A percentile compares a stretch with the other conserved stretches of the same genome.
Conservation (phyloP, 2,888 invertebrate species). For the Halictus ligatus region DNA sequence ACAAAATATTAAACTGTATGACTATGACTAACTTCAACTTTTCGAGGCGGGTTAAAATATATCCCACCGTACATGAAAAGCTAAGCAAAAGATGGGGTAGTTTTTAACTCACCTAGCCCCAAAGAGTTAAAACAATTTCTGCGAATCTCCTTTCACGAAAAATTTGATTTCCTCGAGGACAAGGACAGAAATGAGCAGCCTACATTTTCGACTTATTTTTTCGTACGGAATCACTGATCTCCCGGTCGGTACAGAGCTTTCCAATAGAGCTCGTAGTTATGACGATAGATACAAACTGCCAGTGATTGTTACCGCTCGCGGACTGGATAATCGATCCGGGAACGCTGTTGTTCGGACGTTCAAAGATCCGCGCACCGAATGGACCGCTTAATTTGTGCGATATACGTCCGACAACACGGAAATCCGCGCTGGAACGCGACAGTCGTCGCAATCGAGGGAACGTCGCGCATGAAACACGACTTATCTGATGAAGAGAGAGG, state of each 20-base stretch:
- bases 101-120: no score
- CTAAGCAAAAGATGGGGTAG: no score
- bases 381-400: slow-evolving; percentile 1
- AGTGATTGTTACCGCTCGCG: background rate
- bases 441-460: background rate
- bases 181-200: background rate
- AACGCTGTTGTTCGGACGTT: background rate
- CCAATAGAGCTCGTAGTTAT: background rate
- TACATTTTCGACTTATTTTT: background rate
- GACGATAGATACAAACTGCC: slow-evolving; percentile 1
- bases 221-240: background rate
- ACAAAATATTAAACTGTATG: no score
- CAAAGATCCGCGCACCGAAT: background rate
- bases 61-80: no score
- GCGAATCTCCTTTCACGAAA: background rate
- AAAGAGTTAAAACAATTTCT: background rate
- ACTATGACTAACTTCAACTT: no score
- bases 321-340: slow-evolving; percentile 2
- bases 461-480: background rate
- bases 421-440: slow-evolving; percentile 14
- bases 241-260: background rate
- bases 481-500: background rate
- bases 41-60: no score
- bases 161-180: background rate
- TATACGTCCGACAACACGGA: background rate